Percentiles rank a stretch among this genome's conserved stretches.
Evolutionary conservation across 2,113 vertebrate genomes (phyloP).

Genomic region (Sebastes fasciatus): DNA sequence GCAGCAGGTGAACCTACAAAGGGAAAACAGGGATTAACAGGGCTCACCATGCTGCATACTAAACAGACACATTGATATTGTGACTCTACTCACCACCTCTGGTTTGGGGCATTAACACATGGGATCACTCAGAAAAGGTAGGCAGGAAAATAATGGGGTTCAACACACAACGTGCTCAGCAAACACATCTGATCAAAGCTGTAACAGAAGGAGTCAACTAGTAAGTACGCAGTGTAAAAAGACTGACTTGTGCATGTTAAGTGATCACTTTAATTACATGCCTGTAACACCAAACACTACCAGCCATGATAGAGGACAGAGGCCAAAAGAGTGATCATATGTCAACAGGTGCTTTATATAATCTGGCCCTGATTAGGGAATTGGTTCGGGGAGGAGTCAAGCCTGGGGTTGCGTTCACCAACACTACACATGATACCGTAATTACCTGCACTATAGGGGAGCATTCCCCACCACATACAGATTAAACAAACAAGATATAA

Average conservation of each 20-base stretch:
- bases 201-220: too few species aligned
- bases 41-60: not conserved
- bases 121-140: not conserved
- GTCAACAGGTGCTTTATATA: not conserved
- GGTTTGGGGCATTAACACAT: not conserved
- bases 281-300: not conserved
- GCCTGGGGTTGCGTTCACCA: not conserved
- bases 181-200: not conserved
- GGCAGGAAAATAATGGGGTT: not conserved
- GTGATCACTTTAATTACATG: not conserved
- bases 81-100: not conserved
- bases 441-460: not conserved
- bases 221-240: not conserved
- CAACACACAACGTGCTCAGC: not conserved
- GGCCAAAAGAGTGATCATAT: not conserved
- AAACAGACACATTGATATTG: not conserved
- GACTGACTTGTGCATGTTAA: not conserved
- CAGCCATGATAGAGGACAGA: not conserved
- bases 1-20: not conserved
- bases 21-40: not conserved
- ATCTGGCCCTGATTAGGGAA: not conserved
- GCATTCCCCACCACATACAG: not conserved
- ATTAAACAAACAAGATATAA: slow-evolving; percentile 2
- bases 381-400: not conserved
- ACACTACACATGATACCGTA: not conserved